phyloP scores from a whole-genome alignment of 1,140 invertebrate genomes.

The Brachionus asplanchnoidis region DNA sequence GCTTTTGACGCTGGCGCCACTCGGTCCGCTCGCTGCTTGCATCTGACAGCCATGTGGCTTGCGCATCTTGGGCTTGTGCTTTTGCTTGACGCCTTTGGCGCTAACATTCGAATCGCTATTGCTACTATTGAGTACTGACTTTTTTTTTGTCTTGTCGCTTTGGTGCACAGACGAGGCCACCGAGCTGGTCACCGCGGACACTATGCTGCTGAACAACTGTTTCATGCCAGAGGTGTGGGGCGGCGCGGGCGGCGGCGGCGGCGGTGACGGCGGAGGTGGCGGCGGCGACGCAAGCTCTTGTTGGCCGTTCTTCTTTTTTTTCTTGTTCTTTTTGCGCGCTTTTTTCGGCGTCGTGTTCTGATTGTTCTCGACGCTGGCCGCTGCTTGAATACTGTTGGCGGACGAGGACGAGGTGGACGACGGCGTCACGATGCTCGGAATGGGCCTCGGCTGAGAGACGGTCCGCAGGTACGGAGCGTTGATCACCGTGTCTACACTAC shows the following conservation, averaged over 20 bases:
- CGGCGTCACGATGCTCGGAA: not conserved
- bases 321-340: not conserved
- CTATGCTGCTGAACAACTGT: slow-evolving; percentile 18
- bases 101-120: not conserved
- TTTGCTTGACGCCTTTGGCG: not conserved
- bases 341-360: slow-evolving; percentile 13
- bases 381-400: slow-evolving; percentile 1
- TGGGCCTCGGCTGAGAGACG: not conserved
- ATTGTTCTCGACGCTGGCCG: not conserved
- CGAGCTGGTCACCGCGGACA: slow-evolving; percentile 20
- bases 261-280: not conserved
- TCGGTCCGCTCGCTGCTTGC: not conserved
- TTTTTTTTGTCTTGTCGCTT: not conserved
- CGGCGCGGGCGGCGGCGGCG: not conserved
- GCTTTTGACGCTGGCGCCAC: not conserved
- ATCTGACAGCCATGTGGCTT: not conserved
- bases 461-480: not conserved
- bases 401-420: slow-evolving; percentile 10
- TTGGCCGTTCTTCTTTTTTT: not conserved
- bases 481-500: slow-evolving; percentile 41
- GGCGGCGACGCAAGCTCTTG: not conserved
- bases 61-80: not conserved
- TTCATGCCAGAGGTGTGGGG: not conserved
- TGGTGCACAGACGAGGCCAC: not conserved
- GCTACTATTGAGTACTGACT: not conserved